Conservation (phyloP, 2,797 vertebrate genomes). For the Leptoclinus maculatus region DNA sequence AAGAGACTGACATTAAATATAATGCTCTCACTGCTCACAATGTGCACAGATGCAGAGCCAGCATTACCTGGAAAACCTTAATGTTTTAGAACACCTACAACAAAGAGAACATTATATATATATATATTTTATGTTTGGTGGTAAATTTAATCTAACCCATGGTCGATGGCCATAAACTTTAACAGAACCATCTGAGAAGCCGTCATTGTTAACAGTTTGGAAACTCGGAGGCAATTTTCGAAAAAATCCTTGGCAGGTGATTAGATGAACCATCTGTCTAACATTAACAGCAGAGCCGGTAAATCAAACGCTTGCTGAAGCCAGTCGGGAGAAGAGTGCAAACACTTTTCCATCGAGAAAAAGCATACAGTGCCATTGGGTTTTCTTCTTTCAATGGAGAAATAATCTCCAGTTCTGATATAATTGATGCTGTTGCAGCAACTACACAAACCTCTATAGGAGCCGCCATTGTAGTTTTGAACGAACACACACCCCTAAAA, state of each 20-base stretch:
- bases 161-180: not conserved
- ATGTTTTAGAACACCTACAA: too few species aligned
- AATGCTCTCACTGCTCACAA: not conserved
- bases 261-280: not conserved
- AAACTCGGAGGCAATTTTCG: not conserved
- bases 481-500: too few species aligned
- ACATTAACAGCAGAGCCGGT: not conserved
- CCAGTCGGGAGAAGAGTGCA: not conserved
- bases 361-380: not conserved
- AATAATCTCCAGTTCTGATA: not conserved
- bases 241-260: not conserved
- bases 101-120: not conserved
- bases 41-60: not conserved
- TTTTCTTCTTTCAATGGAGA: not conserved
- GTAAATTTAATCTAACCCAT: not conserved
- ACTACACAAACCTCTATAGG: too few species aligned
- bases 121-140: too few species aligned
- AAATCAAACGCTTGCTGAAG: not conserved
- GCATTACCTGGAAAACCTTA: too few species aligned
- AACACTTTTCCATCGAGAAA: too few species aligned
- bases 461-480: too few species aligned
- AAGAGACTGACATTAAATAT: too few species aligned
- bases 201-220: not conserved
- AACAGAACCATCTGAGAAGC: not conserved
- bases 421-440: too few species aligned